A percentile compares a stretch with the other conserved stretches of the same genome.
phyloP scores from a whole-genome alignment of 2,888 invertebrate genomes.

The Meloe dianella region DNA sequence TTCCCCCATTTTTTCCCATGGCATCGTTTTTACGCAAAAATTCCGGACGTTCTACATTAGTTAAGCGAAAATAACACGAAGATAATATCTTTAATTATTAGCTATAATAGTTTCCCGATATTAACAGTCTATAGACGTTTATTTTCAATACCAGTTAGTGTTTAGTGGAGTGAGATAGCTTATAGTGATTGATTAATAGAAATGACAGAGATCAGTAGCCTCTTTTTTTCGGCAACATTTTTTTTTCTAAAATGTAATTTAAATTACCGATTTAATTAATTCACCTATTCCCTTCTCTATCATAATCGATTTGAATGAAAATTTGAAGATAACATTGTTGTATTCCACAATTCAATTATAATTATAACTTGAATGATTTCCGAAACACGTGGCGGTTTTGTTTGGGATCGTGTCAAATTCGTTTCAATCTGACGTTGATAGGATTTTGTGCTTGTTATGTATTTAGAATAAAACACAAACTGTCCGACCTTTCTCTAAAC shows the following conservation, averaged over 20 bases:
- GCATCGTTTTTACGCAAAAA: no score
- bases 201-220: background rate
- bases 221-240: no score
- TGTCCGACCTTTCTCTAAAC: background rate
- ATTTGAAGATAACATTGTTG: background rate
- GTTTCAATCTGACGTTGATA: conserved; percentile 4
- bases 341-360: background rate
- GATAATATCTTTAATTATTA: background rate
- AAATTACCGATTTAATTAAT: background rate
- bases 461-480: background rate
- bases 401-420: background rate
- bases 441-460: background rate
- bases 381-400: background rate
- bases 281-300: background rate
- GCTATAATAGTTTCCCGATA: background rate
- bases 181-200: background rate
- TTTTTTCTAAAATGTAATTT: background rate
- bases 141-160: background rate
- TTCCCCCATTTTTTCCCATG: no score
- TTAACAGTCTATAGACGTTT: background rate
- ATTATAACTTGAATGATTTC: background rate
- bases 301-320: background rate
- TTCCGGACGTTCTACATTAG: no score
- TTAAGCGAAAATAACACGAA: background rate
- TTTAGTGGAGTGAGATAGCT: background rate